Percentiles rank a stretch among this genome's conserved stretches.
Conservation (phyloP, 2,797 vertebrate genomes). For the Brachyrhaphis roseni region DNA sequence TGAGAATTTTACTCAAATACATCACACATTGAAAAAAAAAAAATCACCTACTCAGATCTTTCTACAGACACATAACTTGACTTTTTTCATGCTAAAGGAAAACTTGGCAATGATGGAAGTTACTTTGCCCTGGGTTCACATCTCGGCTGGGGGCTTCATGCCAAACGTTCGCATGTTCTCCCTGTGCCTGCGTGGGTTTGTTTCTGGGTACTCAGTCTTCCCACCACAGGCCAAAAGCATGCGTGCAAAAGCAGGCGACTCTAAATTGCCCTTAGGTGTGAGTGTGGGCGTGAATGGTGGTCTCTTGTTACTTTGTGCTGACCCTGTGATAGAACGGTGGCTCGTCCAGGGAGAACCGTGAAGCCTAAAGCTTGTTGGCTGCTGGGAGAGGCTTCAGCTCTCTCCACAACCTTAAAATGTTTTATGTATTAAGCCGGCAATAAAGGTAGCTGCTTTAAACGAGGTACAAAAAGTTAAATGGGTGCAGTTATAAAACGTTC, state of each 20-base stretch:
- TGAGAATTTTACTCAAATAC: neutral
- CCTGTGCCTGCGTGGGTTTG: neutral
- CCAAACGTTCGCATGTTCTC: neutral
- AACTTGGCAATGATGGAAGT: neutral
- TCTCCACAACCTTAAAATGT: neutral
- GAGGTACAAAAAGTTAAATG: neutral
- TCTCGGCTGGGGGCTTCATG: neutral
- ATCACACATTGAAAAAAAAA: neutral
- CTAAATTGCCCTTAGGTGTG: neutral
- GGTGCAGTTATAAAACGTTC: neutral
- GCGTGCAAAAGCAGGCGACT: neutral
- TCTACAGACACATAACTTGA: neutral
- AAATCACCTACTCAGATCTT: neutral
- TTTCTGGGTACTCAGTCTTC: constrained; percentile 2
- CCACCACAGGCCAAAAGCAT: neutral
- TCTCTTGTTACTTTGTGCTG: neutral
- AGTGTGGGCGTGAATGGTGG: neutral
- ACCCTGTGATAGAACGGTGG: neutral
- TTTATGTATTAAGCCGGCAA: neutral
- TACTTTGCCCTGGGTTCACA: neutral
- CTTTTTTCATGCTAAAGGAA: neutral
- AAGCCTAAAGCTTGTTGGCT: neutral
- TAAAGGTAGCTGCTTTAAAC: neutral
- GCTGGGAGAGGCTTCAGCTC: neutral
- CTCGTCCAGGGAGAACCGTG: neutral